phyloP scores from a whole-genome alignment of 2,797 vertebrate genomes.

The Pristis pectinata region DNA sequence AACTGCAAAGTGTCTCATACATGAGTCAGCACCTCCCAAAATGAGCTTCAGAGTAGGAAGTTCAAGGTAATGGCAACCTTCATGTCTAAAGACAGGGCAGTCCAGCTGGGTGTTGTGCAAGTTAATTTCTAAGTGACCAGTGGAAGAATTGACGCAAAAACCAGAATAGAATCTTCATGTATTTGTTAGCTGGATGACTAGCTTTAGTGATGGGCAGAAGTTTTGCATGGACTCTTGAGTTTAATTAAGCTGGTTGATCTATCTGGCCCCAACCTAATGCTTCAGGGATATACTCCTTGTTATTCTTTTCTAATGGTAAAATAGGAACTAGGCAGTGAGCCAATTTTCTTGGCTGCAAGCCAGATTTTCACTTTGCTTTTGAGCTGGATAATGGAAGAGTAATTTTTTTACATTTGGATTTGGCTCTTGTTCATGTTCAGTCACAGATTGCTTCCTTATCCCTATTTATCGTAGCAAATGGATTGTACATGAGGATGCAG shows the following conservation, averaged over 20 bases:
- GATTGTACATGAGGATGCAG: not conserved
- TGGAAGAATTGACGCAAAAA: not conserved
- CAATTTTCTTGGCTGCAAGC: not conserved
- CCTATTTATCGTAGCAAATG: not conserved
- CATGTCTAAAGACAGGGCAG: too few relatives aligned
- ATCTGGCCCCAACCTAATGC: not conserved
- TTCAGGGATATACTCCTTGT: not conserved
- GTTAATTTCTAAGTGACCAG: not conserved
- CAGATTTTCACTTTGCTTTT: constrained; percentile 3
- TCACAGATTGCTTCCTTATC: not conserved
- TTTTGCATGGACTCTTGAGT: not conserved
- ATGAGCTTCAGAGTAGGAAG: too few relatives aligned
- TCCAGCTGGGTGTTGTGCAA: too few relatives aligned
- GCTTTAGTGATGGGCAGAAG: not conserved
- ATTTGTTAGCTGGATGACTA: not conserved
- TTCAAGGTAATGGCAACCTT: too few relatives aligned
- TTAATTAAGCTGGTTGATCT: not conserved
- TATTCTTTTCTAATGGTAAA: not conserved
- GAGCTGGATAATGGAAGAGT: constrained; percentile 1
- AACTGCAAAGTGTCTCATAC: too few relatives aligned
- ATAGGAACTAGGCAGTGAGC: not conserved
- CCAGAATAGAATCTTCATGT: not conserved
- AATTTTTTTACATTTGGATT: constrained; percentile 2
- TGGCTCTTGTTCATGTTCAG: not conserved
- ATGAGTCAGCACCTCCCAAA: too few relatives aligned